Conservation (phyloP, 1,140 invertebrate species). For the Macrostomum lignano region DNA sequence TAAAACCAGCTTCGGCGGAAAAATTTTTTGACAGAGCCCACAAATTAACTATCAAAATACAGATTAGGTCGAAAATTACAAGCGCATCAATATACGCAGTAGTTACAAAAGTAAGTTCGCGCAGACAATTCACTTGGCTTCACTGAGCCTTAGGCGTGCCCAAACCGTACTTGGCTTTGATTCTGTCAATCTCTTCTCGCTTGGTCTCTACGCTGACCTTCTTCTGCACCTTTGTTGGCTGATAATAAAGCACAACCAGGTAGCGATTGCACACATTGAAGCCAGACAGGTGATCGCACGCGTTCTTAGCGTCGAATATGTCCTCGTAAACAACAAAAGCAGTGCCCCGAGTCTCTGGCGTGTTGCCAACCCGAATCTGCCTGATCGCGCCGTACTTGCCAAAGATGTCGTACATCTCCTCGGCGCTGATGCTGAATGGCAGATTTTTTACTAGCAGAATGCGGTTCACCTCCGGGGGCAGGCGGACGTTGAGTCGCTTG, state of each 20-base stretch:
- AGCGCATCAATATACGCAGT: too few relatives aligned
- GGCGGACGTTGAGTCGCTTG: conserved; percentile 40
- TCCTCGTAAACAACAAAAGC: conserved; percentile 98
- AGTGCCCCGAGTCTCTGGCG: conserved; percentile 79
- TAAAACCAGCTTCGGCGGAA: too few relatives aligned
- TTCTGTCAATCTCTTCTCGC: conserved; percentile 72
- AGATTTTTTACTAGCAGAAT: conserved; percentile 85
- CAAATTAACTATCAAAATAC: too few relatives aligned
- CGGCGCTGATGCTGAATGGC: conserved; percentile 95
- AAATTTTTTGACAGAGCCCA: too few relatives aligned
- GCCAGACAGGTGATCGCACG: conserved; percentile 88
- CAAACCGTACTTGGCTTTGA: conserved; percentile 69
- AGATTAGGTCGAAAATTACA: too few relatives aligned
- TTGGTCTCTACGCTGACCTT: conserved; percentile 83
- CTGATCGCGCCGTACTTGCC: conserved; percentile 96
- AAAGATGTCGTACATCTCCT: conserved; percentile 99
- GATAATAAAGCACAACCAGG: conserved; percentile 82
- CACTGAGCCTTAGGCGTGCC: too few relatives aligned
- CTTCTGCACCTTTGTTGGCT: conserved; percentile 52
- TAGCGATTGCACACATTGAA: conserved; percentile 98
- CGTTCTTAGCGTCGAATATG: conserved; percentile 98
- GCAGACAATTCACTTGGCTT: too few relatives aligned
- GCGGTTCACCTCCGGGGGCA: conserved; percentile 91
- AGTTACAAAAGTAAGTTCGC: too few relatives aligned
- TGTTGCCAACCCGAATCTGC: conserved; percentile 89